Evolutionary conservation across 2,888 invertebrate species (phyloP), one percentile per base, ranked within the genome.

Genomic region (Drosophila cognata): DNA sequence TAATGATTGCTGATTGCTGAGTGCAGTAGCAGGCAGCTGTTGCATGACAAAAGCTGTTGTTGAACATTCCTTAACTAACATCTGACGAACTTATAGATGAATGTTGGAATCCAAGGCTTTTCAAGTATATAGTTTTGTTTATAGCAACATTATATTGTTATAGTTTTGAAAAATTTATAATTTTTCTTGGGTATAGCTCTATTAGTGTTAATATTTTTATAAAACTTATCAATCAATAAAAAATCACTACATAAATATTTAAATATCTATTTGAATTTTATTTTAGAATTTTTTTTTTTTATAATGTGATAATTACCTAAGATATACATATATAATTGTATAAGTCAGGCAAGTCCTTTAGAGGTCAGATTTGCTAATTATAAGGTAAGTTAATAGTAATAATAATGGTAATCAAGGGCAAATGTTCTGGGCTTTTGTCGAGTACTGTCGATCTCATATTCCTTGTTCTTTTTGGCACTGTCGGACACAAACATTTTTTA

Each of bases 401-500:
- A 21, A 21, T 16, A 46, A 25, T 16, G 7, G 21, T 46, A 13
- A n/a, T 46, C 7, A 25, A 46, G 13, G 21, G 7, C 2, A 25
- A 35, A 18, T 16, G 25, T 11, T 46, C 33, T 77, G 50, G 60
- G 18, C 43, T 29, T n/a, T 52, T 48, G 28, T 48, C 35, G 38
- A 29, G 29, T 28, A 29, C 18, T 25, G 43, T 21, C 57, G 52
- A 62, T 56, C 29, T 35, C 13, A 31, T 38, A 31, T 51, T 59
- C 8, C 51, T 31, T 7, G 11, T 38, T 29, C 29, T 16, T 56
- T 46, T 31, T 13, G 38, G 25, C 29, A 18, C 28, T 62, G 31
- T 50, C 61, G 33, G 33, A 53, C 58, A 53, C 38, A 46, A 29
- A 51, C 28, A 57, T 53, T 53, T 59, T 71, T 62, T 56, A 70